A percentile compares a stretch with the other conserved stretches of the same genome.
Conservation (phyloP, 2,888 invertebrate species). For the Hirtodrosophila trivittata region DNA sequence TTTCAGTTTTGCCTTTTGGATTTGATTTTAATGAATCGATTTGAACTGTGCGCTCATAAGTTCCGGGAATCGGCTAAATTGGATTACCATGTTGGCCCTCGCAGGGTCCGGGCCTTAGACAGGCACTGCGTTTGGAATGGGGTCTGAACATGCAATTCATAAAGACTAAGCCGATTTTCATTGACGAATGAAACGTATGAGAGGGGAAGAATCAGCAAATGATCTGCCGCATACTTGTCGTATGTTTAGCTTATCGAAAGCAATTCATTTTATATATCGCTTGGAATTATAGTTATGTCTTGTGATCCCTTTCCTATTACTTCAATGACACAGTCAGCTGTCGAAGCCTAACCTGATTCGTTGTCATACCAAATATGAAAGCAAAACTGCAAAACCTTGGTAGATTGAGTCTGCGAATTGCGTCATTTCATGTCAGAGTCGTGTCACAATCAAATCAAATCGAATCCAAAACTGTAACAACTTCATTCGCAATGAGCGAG, state of each 20-base stretch:
- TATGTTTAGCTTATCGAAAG: too few species aligned
- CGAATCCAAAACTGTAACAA: slow-evolving; percentile 70
- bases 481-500: slow-evolving; percentile 69
- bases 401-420: slow-evolving; percentile 56
- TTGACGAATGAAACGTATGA: slow-evolving; percentile 22
- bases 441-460: slow-evolving; percentile 77
- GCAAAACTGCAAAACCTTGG: slow-evolving; percentile 54
- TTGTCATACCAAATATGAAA: slow-evolving; percentile 41
- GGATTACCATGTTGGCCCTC: slow-evolving; percentile 68
- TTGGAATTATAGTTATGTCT: too few species aligned
- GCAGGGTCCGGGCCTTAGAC: neutral
- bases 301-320: slow-evolving; percentile 7
- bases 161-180: slow-evolving; percentile 10
- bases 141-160: slow-evolving; percentile 38
- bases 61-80: slow-evolving; percentile 70
- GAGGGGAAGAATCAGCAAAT: neutral
- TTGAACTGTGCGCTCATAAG: slow-evolving; percentile 68
- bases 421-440: slow-evolving; percentile 72
- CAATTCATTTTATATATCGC: too few species aligned
- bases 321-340: slow-evolving; percentile 35
- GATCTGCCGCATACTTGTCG: too few species aligned
- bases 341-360: slow-evolving; percentile 8
- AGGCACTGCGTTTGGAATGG: too few species aligned
- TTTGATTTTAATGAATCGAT: slow-evolving; percentile 77
- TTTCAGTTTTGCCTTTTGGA: slow-evolving; percentile 52